phyloP scores from a whole-genome alignment of 2,888 invertebrate genomes.

The Dicyrtomina minuta region DNA sequence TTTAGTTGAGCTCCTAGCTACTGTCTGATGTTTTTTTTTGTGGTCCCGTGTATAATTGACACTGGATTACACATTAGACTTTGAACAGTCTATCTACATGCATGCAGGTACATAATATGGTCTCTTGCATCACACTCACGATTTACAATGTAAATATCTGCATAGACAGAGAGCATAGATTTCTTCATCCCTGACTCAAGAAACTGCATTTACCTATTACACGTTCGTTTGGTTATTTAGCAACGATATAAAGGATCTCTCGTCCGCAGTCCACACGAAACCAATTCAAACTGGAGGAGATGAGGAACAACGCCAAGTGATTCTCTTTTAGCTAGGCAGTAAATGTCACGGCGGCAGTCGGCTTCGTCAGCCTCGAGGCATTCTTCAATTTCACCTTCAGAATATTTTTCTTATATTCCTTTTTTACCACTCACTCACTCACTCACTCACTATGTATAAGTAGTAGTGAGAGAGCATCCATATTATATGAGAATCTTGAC shows the following conservation, averaged over 20 bases:
- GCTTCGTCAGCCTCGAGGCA: constrained; percentile 20
- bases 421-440: constrained; percentile 4
- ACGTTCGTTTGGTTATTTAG: too few species aligned
- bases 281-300: constrained; percentile 19
- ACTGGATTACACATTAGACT: constrained; percentile 18
- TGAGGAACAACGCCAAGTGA: constrained; percentile 15
- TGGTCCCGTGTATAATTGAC: constrained; percentile 25
- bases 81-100: constrained; percentile 2
- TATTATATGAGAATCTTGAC: background rate
- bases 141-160: too few species aligned
- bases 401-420: constrained; percentile 9
- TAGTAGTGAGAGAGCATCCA: background rate
- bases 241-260: too few species aligned
- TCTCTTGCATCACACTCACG: too few species aligned
- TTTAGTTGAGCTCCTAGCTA: constrained; percentile 5
- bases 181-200: too few species aligned
- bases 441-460: background rate
- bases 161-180: too few species aligned
- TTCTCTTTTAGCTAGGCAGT: constrained; percentile 14
- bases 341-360: constrained; percentile 22
- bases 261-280: background rate
- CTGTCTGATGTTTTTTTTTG: constrained; percentile 5
- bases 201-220: too few species aligned
- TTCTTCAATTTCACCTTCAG: background rate
- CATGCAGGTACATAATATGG: too few species aligned